Evolutionary conservation across 2,888 invertebrate species (phyloP), one percentile per base, ranked within the genome.

Genomic region (Andrena haemorrhoa): DNA sequence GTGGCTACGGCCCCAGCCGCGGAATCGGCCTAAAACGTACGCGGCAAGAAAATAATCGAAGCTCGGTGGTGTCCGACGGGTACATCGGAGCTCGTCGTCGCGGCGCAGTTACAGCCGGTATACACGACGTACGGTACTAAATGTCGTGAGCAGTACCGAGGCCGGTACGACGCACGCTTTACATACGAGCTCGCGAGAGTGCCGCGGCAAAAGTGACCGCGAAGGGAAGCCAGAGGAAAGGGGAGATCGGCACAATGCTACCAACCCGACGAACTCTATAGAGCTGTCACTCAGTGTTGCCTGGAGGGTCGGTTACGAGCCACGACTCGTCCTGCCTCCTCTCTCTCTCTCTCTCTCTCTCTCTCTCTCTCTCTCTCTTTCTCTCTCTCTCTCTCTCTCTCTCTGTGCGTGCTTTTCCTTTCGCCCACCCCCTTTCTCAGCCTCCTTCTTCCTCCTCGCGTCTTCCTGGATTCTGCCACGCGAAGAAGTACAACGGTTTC

Each of bases 271-370:
- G 89, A 90, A 89, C 90, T 90, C 92, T 92, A 93, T 93, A 93
- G 93, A 93, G 92, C 92, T 91, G 93, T 93, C 93, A 91, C 88
- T 93, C 93, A 93, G 86, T 82, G 87, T 84, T 86, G 82, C 82
- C 83, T 66, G 79, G 87, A 86, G 89, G 84, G 84, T 86, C 88
- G 83, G 72, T 86, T 82, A 83, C 72, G 87, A 86, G 88, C 89
- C 88, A 89, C 79, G 78, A 77, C 80, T 83, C 85, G 79, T 83
- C 68, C 82, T 82, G 73, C 79, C 79, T 70, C 35, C 71, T 68
- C 82, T 72, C 49, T 75, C 70, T 61, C 75, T 81, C 85, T 47
- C 16, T 72, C 70, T 75, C 82, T 61, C 69, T 75, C 70, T 81
- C 76, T 66, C 73, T 79, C 58, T 73, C 64, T 64, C 69, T 61